Percentiles rank a stretch among this genome's conserved stretches.
phyloP scores from a whole-genome alignment of 2,888 invertebrate genomes.

The Lithosia quadra region DNA sequence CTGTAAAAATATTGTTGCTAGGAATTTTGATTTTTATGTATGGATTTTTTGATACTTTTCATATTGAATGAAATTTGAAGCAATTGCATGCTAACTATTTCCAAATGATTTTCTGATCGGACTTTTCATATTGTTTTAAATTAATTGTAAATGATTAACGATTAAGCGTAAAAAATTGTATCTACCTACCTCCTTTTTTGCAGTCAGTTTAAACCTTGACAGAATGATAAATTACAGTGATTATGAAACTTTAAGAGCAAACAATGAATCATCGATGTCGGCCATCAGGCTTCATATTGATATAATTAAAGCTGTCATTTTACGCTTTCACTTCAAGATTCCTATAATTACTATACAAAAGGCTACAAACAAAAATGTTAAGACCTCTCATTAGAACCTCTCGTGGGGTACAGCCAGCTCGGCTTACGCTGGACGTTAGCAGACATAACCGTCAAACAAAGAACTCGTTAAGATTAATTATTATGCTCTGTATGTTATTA shows the following conservation, averaged over 20 bases:
- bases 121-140: too few relatives aligned
- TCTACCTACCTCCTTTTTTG: not conserved
- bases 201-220: not conserved
- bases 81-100: too few relatives aligned
- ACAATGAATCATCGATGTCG: conserved; percentile 29
- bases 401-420: conserved; percentile 11
- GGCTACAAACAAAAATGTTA: conserved; percentile 16
- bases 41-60: not conserved
- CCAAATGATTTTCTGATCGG: too few relatives aligned
- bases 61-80: too few relatives aligned
- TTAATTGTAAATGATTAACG: too few relatives aligned
- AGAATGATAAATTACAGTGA: conserved; percentile 15
- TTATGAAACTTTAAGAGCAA: conserved; percentile 16
- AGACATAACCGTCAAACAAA: conserved; percentile 42
- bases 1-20: not conserved
- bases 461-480: conserved; percentile 45
- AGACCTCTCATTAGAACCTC: not conserved
- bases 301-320: conserved; percentile 31
- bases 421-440: conserved; percentile 20
- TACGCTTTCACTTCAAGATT: conserved; percentile 23
- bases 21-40: not conserved
- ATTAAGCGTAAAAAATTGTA: too few relatives aligned
- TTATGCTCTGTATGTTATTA: conserved; percentile 30
- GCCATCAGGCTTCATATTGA: conserved; percentile 29
- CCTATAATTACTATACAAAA: conserved; percentile 29